Base-by-base conservation (phyloP, 1,140 invertebrate species). In the Charaxes varanes region DNA sequence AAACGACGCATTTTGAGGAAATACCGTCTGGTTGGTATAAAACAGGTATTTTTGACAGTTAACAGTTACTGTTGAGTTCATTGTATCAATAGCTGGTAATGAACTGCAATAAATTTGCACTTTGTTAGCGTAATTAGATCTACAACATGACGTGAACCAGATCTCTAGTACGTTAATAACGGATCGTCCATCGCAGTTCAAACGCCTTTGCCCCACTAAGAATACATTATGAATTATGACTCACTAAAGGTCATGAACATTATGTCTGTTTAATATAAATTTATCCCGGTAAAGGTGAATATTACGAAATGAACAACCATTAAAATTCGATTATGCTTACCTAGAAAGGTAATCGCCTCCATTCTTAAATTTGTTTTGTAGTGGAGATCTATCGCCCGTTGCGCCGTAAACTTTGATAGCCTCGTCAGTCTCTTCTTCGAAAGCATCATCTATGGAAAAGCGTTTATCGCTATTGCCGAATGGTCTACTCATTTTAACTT, bases 371-470 rank as follows among this genome's bases (percentile, higher is more conserved):
- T 81, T 81, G 42, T 85, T 82, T 51, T 85, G 80, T 59, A 86
- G 78, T 62, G 85, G 85, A 49, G 85, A 74, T 41, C 76, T 84
- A 59, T 79, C 89, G 34, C 87, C 90, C 37, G 90, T 92, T 17
- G 91, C 87, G 12, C 91, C 91, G 74, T 44, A 44, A 18, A 44
- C 41, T 64, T 90, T 89, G 49, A 93, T 91, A 30, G 90, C 90
- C 74, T 93, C 91, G 66, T 93, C 91, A 34, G 90, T 90, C 59
- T 93, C 91, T 67, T 93, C 91, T 71, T 93, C 91, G 67, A 93
- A 93, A 6, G 92, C 92, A 74, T 93, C 92, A 70, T 93, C 92
- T 53, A 93, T 93, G 26, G 90, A 91, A 84, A 93, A 93, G 41
- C 88, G 83, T 66, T 90, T 89, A 48, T 86, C 85, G 62, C 65